Evolutionary conservation across 1,140 invertebrate species (phyloP).

Genomic region (Akabosia matsudoensis): DNA sequence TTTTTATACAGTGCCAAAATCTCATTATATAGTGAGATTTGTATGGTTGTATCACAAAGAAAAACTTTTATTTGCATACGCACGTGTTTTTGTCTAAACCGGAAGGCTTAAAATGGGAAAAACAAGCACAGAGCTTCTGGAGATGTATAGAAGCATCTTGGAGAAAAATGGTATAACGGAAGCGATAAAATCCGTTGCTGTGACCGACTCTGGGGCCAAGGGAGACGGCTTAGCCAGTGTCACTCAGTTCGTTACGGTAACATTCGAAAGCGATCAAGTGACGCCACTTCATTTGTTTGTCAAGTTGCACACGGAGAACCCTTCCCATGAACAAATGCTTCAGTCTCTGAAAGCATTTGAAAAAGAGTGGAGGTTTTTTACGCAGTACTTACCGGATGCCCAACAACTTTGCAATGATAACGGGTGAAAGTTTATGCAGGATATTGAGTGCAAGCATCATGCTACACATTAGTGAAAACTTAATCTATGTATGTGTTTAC

Average conservation of each 20-base stretch:
- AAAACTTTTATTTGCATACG: too few relatives aligned
- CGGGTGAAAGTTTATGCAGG: neutral
- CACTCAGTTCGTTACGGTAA: neutral
- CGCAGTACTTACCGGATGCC: neutral
- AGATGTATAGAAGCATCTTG: neutral
- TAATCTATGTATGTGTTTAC: neutral
- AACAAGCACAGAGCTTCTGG: too few relatives aligned
- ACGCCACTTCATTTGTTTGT: neutral
- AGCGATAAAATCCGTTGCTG: neutral
- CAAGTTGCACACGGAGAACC: neutral
- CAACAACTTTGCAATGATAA: neutral
- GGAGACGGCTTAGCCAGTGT: neutral
- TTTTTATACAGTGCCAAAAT: too few relatives aligned
- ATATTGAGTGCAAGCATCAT: too few relatives aligned
- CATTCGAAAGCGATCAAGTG: neutral
- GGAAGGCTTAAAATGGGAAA: too few relatives aligned
- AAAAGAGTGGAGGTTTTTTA: constrained; percentile 1
- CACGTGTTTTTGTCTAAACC: too few relatives aligned
- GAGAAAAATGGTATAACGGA: neutral
- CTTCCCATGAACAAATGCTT: neutral
- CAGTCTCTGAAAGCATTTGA: neutral
- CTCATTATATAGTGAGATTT: too few relatives aligned
- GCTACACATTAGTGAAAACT: too few relatives aligned
- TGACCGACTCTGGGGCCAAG: neutral
- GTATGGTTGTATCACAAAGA: too few relatives aligned